Evolutionary conservation across 1,140 invertebrate species (phyloP).

Genomic region (Anoplolepis gracilipes): DNA sequence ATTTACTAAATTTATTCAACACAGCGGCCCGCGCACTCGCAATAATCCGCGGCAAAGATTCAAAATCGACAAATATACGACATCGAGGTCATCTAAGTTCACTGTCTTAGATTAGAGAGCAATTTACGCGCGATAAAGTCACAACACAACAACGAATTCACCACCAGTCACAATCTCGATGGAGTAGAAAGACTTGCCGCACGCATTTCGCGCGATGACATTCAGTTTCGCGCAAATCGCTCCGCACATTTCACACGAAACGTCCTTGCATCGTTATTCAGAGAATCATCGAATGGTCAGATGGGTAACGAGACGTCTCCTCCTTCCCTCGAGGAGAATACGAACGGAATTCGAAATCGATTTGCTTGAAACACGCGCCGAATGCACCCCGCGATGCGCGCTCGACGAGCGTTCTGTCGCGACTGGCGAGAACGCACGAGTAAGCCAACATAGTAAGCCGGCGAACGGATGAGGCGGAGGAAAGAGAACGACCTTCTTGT

Average conservation of each 20-base stretch:
- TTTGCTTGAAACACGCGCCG: constrained; percentile 1
- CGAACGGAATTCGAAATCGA: too few relatives aligned
- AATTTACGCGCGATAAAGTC: constrained; percentile 8
- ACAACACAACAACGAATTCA: constrained; percentile 39
- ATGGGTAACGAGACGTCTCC: neutral
- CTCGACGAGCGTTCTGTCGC: constrained; percentile 77
- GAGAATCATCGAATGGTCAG: neutral
- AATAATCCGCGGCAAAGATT: constrained; percentile 74
- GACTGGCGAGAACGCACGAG: constrained; percentile 74
- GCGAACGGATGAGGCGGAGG: constrained; percentile 66
- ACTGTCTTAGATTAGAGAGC: constrained; percentile 1
- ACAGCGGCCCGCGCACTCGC: constrained; percentile 52
- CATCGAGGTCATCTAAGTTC: constrained; percentile 72
- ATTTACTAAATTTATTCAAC: constrained; percentile 49
- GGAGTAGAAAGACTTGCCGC: neutral
- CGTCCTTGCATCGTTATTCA: neutral
- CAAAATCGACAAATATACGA: constrained; percentile 74
- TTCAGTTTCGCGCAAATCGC: neutral
- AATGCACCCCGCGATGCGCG: constrained; percentile 52
- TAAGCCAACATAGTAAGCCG: constrained; percentile 56
- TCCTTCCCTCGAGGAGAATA: neutral
- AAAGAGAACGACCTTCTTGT: constrained; percentile 81
- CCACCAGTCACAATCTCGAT: constrained; percentile 33
- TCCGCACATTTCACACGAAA: neutral
- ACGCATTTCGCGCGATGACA: constrained; percentile 11